Evolutionary conservation across 1,140 invertebrate genomes (phyloP).

Genomic region (Aphelinus atriplicis): DNA sequence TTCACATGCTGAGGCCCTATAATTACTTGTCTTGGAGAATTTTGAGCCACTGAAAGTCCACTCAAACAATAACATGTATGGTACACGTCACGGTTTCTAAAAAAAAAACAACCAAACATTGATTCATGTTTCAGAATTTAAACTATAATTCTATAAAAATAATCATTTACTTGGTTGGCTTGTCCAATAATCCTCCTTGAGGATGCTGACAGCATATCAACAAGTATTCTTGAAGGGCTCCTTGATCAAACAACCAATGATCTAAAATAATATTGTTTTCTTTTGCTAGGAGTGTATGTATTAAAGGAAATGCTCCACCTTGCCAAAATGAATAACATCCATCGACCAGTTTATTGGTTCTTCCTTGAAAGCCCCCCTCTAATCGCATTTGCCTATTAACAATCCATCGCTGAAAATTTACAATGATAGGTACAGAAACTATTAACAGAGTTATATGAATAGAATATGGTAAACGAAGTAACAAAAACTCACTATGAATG

Average conservation of each 20-base stretch:
- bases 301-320: conserved; percentile 86
- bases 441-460: conserved; percentile 22
- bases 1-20: conserved; percentile 50
- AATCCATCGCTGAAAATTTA: conserved; percentile 76
- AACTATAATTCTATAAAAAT: background rate
- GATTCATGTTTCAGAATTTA: too few species aligned
- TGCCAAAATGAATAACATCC: conserved; percentile 99
- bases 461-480: conserved; percentile 20
- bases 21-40: conserved; percentile 70
- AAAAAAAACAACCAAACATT: conserved; percentile 52
- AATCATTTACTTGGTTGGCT: conserved; percentile 84
- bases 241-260: conserved; percentile 81
- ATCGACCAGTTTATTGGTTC: conserved; percentile 98
- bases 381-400: conserved; percentile 89
- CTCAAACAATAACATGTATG: conserved; percentile 97
- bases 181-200: conserved; percentile 94
- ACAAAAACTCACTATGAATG: conserved; percentile 73
- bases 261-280: conserved; percentile 53
- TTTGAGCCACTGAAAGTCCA: conserved; percentile 94
- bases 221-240: conserved; percentile 94
- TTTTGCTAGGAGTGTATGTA: conserved; percentile 70
- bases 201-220: conserved; percentile 90
- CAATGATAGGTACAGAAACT: conserved; percentile 5
- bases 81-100: conserved; percentile 87
- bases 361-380: conserved; percentile 93